Base-by-base conservation (phyloP, 2,888 invertebrate species). In the Ornithoptera priamus region DNA sequence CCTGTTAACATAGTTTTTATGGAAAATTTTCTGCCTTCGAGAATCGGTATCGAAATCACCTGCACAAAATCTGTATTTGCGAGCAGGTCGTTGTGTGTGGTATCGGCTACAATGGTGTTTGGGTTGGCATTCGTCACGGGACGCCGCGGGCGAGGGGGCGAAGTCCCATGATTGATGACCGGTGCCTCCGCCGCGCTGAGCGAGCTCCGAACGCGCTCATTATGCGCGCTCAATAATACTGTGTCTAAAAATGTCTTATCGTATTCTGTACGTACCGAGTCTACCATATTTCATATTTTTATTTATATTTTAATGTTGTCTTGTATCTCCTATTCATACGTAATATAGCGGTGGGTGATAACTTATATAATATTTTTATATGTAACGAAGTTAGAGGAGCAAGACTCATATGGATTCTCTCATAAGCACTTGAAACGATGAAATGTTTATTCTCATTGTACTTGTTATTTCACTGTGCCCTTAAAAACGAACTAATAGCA, bases 51-150 rank as follows among this genome's bases (percentile, higher is more conserved):
- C 53, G 56, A 10, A 60, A 71, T 75, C 75, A 76, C 76, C 76
- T 78, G 78, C 50, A 53, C 36, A 74, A 69, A 74, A 75, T 75
- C 72, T 73, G 77, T 75, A 72, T 78, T 81, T 75, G 80, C 79
- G 76, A 77, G 75, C 75, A 75, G 74, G 74, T 76, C 75, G 76
- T 74, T 81, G 88, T 89, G 90, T 89, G 90, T 90, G 91, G 90
- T 80, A 82, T 83, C 76, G 79, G 79, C 81, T 81, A 89, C 90
- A 90, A 90, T 89, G 83, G 86, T 92, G 91, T 92, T 92, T 90
- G 88, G 85, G 84, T 85, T 89, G 87, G 88, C 85, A 90, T 92
- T 90, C 90, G 92, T 92, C 90, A 89, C 86, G 89, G 89, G 89
- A 88, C 87, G 88, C 84, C 84, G 78, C 76, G 76, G 78, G 72